phyloP scores from a whole-genome alignment of 2,888 invertebrate genomes.

The Catocala nupta region DNA sequence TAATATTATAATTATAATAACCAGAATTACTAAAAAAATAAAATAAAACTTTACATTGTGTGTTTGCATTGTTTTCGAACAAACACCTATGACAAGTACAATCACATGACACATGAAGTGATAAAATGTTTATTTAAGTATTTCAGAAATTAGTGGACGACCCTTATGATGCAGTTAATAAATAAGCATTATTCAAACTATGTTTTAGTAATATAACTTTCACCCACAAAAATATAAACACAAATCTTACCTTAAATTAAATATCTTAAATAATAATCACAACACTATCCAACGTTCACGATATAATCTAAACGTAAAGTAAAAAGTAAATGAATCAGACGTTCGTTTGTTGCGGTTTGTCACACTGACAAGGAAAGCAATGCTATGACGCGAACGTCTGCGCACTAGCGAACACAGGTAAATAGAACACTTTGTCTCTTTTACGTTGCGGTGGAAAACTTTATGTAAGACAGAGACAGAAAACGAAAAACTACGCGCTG shows the following conservation, averaged over 20 bases:
- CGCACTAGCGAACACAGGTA: conserved; percentile 50
- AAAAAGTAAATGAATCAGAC: conserved; percentile 52
- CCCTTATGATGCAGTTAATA: conserved; percentile 50
- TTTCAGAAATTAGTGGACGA: conserved; percentile 58
- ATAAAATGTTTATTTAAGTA: conserved; percentile 21
- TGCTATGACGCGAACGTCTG: conserved; percentile 62
- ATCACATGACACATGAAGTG: conserved; percentile 36
- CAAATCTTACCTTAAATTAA: conserved; percentile 48
- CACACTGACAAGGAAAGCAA: conserved; percentile 59
- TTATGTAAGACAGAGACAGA: conserved; percentile 50
- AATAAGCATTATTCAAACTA: conserved; percentile 18
- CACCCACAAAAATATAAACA: conserved; percentile 3
- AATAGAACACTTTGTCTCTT: conserved; percentile 30
- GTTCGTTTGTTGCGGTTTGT: conserved; percentile 52
- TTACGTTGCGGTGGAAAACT: conserved; percentile 25
- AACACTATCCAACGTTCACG: conserved; percentile 39
- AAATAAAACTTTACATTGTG: neutral
- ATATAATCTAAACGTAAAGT: conserved; percentile 42
- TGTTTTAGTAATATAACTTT: no score
- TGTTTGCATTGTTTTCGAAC: neutral
- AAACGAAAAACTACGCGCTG: conserved; percentile 26
- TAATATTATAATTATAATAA: no score
- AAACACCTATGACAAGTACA: conserved; percentile 25
- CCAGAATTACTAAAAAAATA: no score
- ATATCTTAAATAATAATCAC: conserved; percentile 28